Base-by-base conservation (phyloP, 2,113 vertebrate species). In the Nipponia nippon region DNA sequence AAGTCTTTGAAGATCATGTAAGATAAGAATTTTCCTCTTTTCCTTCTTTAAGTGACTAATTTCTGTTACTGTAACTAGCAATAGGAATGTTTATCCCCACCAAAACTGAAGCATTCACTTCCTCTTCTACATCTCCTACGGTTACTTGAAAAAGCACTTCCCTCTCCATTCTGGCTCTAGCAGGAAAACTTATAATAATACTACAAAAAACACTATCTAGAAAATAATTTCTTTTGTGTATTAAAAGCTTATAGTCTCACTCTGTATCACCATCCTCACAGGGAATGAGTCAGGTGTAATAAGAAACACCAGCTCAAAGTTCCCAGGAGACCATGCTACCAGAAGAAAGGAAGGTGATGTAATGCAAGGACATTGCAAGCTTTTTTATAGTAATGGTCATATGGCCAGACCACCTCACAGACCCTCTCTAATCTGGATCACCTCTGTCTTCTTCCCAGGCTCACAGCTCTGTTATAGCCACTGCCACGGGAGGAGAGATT, bases 51-150 rank as follows among this genome's bases (percentile, higher is more conserved):
- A 38, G 56, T 84, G 52, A 87, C 46, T 69, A 62, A 87, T 38
- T 96, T 75, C 42, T 96, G 17, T 95, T 66, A 66, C 95, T 61
- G 83, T 85, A 89, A 95, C 20, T 44, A 40, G 52, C 29, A 89
- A 22, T 27, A 84, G 73, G 46, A 89, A 71, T 13, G 21, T 82
- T 84, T 82, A 25, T 56, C 62, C 22, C 32, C 73, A 87, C 46
- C 69, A 70, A 58, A 84, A 86, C 30, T 70, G 70, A 52, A 79
- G 69, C 50, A 53, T 80, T 94, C 17, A 1, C 53, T 95, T 96
- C 87, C 93, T 89, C 69, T 92, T 89, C 66, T 93, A 27, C 53
- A 63, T 88, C 84, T 84, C 83, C 40, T 65, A 5, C 1, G 0
- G 27, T 59, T 23, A 52, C 32, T 93, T 53, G 27, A 47, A 26